These are phyloP conservation scores for Patella pellucida DNA, from an alignment of 2,888 invertebrate species.

Conservation along the genomic window DNA sequence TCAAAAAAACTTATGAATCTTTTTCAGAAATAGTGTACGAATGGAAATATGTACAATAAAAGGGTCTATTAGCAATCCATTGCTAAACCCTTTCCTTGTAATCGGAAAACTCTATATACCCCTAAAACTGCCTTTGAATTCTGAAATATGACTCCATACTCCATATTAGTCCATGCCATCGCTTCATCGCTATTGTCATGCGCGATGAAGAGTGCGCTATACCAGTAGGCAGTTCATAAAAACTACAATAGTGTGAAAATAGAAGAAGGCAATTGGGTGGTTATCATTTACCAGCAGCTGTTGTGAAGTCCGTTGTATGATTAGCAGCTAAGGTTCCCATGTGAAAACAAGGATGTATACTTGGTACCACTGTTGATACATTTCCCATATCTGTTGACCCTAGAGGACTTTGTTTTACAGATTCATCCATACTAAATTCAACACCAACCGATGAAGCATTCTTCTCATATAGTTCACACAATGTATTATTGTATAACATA, in stretches of 20 bases:
- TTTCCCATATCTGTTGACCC: constrained; percentile 65
- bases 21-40: too few relatives aligned
- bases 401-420: background rate
- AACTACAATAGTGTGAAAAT: too few relatives aligned
- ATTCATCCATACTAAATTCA: background rate
- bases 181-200: constrained; percentile 17
- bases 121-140: too few relatives aligned
- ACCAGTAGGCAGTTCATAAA: too few relatives aligned
- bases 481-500: constrained; percentile 28
- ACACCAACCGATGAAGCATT: constrained; percentile 26
- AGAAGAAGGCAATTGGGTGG: too few relatives aligned
- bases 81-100: too few relatives aligned
- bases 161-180: background rate
- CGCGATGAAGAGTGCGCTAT: too few relatives aligned
- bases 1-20: too few relatives aligned
- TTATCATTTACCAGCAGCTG: constrained; percentile 41
- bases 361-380: constrained; percentile 59
- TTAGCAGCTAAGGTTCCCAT: constrained; percentile 49
- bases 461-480: constrained; percentile 25
- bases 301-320: constrained; percentile 54
- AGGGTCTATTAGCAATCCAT: too few relatives aligned
- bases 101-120: too few relatives aligned
- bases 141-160: too few relatives aligned
- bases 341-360: constrained; percentile 55
- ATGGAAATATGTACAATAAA: too few relatives aligned